Percentiles rank a stretch among this genome's conserved stretches.
These are phyloP conservation scores for Galleria mellonella DNA, from an alignment of 1,140 invertebrate genomes.

Conservation along the genomic window DNA sequence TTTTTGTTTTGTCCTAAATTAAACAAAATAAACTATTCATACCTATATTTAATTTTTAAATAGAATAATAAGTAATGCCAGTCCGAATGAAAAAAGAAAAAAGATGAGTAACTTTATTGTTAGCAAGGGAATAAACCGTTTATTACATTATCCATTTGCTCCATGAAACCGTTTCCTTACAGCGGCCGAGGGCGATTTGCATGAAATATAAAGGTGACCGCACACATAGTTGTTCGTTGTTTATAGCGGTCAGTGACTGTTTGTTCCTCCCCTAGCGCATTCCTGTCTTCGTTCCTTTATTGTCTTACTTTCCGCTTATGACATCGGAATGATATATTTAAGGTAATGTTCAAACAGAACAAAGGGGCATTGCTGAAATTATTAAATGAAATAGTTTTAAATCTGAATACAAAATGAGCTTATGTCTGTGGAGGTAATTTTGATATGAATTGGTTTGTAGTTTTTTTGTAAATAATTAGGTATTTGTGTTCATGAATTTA, in stretches of 20 bases:
- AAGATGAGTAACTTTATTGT: neutral
- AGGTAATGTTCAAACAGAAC: slow-evolving; percentile 17
- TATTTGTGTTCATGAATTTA: no score
- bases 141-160: slow-evolving; percentile 42
- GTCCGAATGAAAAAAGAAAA: no score
- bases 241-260: slow-evolving; percentile 63
- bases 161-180: slow-evolving; percentile 39
- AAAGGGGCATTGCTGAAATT: slow-evolving; percentile 33
- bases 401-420: neutral
- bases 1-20: no score
- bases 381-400: slow-evolving; percentile 13
- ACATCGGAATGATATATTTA: slow-evolving; percentile 54
- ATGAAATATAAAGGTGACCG: slow-evolving; percentile 73
- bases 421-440: neutral
- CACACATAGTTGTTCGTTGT: slow-evolving; percentile 64
- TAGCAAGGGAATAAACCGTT: slow-evolving; percentile 19
- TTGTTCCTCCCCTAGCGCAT: slow-evolving; percentile 54
- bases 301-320: slow-evolving; percentile 67
- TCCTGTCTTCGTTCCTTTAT: slow-evolving; percentile 64
- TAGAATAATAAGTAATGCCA: no score
- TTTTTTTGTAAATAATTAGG: no score
- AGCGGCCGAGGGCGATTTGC: slow-evolving; percentile 48
- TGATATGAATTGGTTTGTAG: neutral
- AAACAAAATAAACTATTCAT: no score
- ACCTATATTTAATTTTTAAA: no score